Conservation (phyloP, 2,797 vertebrate genomes). For the Phataginus tetradactyla region DNA sequence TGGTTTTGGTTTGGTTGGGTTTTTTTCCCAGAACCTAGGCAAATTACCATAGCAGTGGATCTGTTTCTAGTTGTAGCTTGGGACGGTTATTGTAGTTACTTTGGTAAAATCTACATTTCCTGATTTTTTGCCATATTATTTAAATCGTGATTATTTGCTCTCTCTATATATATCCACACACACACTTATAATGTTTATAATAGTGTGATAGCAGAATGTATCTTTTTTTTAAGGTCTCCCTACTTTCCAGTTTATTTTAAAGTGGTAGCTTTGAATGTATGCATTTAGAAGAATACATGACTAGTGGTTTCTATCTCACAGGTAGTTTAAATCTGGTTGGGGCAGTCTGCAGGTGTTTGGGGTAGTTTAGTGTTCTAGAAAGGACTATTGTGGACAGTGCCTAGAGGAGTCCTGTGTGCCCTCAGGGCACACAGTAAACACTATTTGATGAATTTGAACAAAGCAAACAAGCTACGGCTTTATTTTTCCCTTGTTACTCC, state of each 20-base stretch:
- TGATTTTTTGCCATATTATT: conserved; percentile 93
- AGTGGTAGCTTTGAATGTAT: conserved; percentile 87
- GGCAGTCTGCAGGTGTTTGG: not conserved
- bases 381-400: not conserved
- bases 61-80: conserved; percentile 88
- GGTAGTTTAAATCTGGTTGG: conserved; percentile 48
- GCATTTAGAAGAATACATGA: conserved; percentile 83
- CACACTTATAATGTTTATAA: conserved; percentile 84
- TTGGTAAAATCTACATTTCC: conserved; percentile 88
- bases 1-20: conserved; percentile 15
- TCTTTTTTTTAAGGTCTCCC: conserved; percentile 82
- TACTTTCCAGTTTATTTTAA: conserved; percentile 80
- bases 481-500: not conserved
- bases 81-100: conserved; percentile 86
- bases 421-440: not conserved
- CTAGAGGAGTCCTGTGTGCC: not conserved
- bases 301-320: conserved; percentile 85
- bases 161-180: conserved; percentile 75
- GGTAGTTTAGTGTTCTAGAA: conserved; percentile 46
- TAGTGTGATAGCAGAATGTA: conserved; percentile 87
- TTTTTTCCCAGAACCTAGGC: conserved; percentile 74
- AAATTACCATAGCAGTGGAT: conserved; percentile 84
- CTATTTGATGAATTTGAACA: conserved; percentile 67
- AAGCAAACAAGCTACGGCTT: conserved; percentile 46
- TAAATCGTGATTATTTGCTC: conserved; percentile 90